Evolutionary conservation across 2,888 invertebrate species (phyloP).

Genomic region (Ormyrus labotus): DNA sequence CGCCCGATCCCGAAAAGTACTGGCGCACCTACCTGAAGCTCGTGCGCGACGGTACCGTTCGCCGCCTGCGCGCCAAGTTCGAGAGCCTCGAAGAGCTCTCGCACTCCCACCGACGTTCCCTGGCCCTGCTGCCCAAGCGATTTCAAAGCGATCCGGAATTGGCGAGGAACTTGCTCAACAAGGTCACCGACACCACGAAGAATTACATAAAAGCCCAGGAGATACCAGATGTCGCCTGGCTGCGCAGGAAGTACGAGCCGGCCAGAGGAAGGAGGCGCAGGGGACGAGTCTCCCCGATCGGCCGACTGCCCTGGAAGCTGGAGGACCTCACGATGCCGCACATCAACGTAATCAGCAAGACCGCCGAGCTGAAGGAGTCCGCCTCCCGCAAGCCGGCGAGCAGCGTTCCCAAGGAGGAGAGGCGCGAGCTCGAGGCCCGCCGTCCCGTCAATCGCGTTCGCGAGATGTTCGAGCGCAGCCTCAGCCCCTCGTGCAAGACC

Average conservation of each 20-base stretch:
- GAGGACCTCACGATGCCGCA: conserved; percentile 90
- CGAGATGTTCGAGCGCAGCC: conserved; percentile 82
- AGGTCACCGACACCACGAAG: conserved; percentile 74
- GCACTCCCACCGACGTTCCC: conserved; percentile 62
- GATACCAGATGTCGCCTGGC: conserved; percentile 79
- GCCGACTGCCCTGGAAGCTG: conserved; percentile 80
- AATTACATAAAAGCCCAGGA: conserved; percentile 77
- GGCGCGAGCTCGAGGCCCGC: conserved; percentile 66
- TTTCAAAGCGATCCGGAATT: conserved; percentile 90
- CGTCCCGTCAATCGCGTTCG: conserved; percentile 85
- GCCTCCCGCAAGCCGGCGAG: conserved; percentile 56
- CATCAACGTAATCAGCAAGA: conserved; percentile 92
- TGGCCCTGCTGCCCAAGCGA: conserved; percentile 75
- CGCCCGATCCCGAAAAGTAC: conserved; percentile 85
- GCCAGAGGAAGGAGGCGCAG: conserved; percentile 77
- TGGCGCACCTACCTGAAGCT: conserved; percentile 84
- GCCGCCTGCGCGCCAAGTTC: conserved; percentile 86
- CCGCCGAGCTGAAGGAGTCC: conserved; percentile 80
- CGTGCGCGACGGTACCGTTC: conserved; percentile 87
- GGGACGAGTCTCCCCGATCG: conserved; percentile 80
- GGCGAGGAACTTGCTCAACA: conserved; percentile 79
- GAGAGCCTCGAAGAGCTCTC: conserved; percentile 81
- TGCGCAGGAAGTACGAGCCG: conserved; percentile 80
- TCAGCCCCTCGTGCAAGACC: conserved; percentile 70
- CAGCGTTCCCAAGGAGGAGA: conserved; percentile 69